Evolutionary conservation across 2,797 vertebrate genomes (phyloP).

Genomic region (Gymnodraco acuticeps): DNA sequence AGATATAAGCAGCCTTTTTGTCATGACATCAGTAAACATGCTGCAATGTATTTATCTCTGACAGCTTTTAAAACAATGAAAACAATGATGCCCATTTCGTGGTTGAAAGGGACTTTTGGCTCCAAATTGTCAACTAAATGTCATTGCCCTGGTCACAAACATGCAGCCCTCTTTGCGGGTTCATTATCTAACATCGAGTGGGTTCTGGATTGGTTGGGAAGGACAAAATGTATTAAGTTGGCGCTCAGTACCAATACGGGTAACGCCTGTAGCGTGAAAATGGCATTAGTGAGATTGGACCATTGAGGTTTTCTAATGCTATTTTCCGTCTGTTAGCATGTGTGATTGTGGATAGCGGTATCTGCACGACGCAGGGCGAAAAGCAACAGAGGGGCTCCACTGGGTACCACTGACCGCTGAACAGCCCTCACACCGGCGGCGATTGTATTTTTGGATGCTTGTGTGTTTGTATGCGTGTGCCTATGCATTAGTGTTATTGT

Average conservation of each 20-base stretch:
- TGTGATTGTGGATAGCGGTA: conserved; percentile 27
- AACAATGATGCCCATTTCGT: conserved; percentile 50
- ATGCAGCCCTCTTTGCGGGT: conserved; percentile 56
- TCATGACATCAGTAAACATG: conserved; percentile 60
- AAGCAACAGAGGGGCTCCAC: conserved; percentile 48
- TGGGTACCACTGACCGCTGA: conserved; percentile 52
- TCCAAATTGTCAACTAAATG: conserved; percentile 51
- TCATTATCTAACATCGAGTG: conserved; percentile 71
- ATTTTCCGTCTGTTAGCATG: conserved; percentile 63
- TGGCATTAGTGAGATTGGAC: conserved; percentile 73
- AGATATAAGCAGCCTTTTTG: conserved; percentile 53
- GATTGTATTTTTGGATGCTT: conserved; percentile 41
- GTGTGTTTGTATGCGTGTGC: not conserved
- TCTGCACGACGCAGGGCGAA: conserved; percentile 31
- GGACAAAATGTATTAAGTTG: conserved; percentile 72
- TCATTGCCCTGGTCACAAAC: conserved; percentile 50
- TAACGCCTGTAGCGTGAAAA: conserved; percentile 67
- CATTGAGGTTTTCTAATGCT: conserved; percentile 67
- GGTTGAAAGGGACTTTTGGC: conserved; percentile 66
- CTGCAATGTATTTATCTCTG: conserved; percentile 46
- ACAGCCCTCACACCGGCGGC: conserved; percentile 16
- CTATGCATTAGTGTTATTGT: conserved; percentile 82
- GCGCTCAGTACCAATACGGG: conserved; percentile 59
- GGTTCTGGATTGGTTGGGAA: conserved; percentile 65
- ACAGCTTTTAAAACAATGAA: conserved; percentile 60